Evolutionary conservation across 2,888 invertebrate genomes (phyloP).

Genomic region (Nyleta sp.): DNA sequence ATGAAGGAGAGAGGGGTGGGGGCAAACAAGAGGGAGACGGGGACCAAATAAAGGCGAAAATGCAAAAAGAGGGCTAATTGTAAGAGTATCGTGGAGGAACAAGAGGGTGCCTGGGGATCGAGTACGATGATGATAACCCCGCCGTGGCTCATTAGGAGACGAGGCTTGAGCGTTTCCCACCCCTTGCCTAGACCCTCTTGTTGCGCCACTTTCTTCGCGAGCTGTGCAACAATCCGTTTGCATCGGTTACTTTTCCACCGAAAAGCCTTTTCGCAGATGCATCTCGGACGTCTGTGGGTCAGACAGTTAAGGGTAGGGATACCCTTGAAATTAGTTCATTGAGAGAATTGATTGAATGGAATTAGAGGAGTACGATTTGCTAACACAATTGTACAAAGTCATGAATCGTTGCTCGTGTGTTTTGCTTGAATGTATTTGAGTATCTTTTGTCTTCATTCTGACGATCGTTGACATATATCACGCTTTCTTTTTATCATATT

Average conservation of each 20-base stretch:
- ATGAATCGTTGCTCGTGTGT: too few species aligned
- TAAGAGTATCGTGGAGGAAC: slow-evolving; percentile 55
- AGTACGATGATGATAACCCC: slow-evolving; percentile 57
- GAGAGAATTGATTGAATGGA: too few species aligned
- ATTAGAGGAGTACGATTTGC: too few species aligned
- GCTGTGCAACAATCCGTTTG: slow-evolving; percentile 36
- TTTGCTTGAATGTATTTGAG: too few species aligned
- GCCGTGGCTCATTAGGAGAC: slow-evolving; percentile 56
- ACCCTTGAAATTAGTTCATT: too few species aligned
- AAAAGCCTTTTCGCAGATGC: too few species aligned
- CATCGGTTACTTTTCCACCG: slow-evolving; percentile 33
- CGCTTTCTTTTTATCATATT: too few species aligned
- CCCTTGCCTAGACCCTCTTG: slow-evolving; percentile 45
- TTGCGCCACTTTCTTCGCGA: slow-evolving; percentile 52
- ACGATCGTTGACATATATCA: too few species aligned
- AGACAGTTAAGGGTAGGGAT: too few species aligned
- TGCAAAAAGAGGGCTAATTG: slow-evolving; percentile 67
- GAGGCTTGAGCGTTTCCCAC: slow-evolving; percentile 50
- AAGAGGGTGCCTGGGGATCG: slow-evolving; percentile 57
- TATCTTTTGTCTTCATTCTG: too few species aligned
- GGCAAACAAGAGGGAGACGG: slow-evolving; percentile 27
- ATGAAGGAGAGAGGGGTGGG: slow-evolving; percentile 39
- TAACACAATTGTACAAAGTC: too few species aligned
- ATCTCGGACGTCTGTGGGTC: too few species aligned
- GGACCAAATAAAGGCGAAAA: slow-evolving; percentile 59